Evolutionary conservation across 2,113 vertebrate genomes (phyloP).

Genomic region (Muntiacus reevesi): DNA sequence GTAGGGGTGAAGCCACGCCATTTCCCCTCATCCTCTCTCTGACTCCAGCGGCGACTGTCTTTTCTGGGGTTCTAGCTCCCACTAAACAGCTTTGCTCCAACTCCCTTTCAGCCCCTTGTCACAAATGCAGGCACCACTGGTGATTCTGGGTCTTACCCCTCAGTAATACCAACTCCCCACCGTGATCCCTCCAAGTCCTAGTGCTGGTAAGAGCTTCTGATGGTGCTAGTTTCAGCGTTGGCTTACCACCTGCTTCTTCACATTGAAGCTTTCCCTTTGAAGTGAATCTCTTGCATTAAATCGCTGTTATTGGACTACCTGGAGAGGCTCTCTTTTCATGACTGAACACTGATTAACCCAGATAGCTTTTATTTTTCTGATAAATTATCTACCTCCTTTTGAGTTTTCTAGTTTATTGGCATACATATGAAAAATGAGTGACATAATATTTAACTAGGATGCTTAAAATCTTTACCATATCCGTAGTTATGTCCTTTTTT

Average conservation of each 20-base stretch:
- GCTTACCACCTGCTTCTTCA: not conserved
- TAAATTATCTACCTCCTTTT: not conserved
- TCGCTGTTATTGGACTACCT: not conserved
- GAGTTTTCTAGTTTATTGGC: not conserved
- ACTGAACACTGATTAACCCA: not conserved
- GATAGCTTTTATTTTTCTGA: not conserved
- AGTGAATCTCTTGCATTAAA: not conserved
- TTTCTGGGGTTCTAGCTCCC: not conserved
- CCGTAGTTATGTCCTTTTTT: not conserved
- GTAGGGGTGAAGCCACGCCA: not conserved
- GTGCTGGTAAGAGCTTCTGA: not conserved
- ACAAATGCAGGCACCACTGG: not conserved
- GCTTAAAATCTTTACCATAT: not conserved
- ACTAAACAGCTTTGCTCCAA: not conserved
- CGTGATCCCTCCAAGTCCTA: not conserved
- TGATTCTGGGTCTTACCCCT: not conserved
- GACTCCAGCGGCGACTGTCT: not conserved
- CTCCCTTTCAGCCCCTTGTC: not conserved
- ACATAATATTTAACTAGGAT: not conserved
- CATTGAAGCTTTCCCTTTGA: constrained; percentile 3
- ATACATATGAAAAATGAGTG: not conserved
- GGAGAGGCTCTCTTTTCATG: not conserved
- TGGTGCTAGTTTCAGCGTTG: not conserved
- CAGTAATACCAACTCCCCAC: not conserved
- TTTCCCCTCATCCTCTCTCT: not conserved